Evolutionary conservation across 2,888 invertebrate genomes (phyloP), one percentile per base, ranked within the genome.

Genomic region (Aphodius granarius): DNA sequence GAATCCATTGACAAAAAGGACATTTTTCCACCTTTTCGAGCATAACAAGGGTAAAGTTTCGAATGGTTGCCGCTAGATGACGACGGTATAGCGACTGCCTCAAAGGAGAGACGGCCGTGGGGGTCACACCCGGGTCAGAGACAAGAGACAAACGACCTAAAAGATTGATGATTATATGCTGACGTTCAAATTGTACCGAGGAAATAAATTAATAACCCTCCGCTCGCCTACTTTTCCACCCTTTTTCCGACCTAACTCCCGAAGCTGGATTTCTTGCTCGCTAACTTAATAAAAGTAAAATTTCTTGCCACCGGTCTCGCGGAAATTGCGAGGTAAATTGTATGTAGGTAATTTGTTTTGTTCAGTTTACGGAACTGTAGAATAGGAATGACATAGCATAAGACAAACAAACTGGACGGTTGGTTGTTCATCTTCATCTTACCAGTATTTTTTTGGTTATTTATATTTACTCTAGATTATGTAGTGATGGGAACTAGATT

Each of bases 81-180:
- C 43, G 43, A 43, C 43, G 16, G 68, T 20, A 20, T 17, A 18
- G 22, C 68, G 22, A 21, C n/a, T n/a, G 68, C 9, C 68, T 20
- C 68, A 20, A 68, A 66, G 68, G 20, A 20, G 68, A 19, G 68
- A 22, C n/a, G 21, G 21, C 68, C 72, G 66, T 15, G 63, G 71
- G 62, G 63, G 73, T 66, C 66, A 22, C 78, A 73, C 72, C 76
- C 74, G 76, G 79, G 81, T 82, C 83, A 83, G 76, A 81, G 82
- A 83, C 83, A 83, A 84, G 82, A 85, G 85, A 86, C 85, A 86
- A 86, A 86, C 85, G 86, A 85, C 82, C 82, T 81, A 78, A 79
- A 85, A 86, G 86, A 86, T 86, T 86, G 85, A 86, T 86, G 85
- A 84, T 85, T 82, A 84, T 83, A 82, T 82, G 83, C 83, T 83